A percentile compares a stretch with the other conserved stretches of the same genome.
These are phyloP conservation scores for Urocitellus parryii DNA, from an alignment of 2,113 vertebrate species.

Conservation along the genomic window DNA sequence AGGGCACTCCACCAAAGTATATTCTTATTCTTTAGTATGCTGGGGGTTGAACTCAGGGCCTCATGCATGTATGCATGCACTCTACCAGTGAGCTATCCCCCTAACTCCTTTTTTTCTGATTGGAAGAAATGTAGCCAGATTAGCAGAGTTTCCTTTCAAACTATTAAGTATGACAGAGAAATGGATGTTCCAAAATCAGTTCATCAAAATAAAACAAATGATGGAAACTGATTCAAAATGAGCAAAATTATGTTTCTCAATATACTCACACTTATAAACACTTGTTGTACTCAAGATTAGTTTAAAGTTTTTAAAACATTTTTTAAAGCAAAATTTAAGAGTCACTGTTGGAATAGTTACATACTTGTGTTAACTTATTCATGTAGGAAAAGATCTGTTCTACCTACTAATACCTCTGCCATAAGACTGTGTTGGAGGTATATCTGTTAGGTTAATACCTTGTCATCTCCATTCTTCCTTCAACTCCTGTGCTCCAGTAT, in stretches of 20 bases:
- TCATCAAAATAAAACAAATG: not conserved
- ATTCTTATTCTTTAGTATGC: not conserved
- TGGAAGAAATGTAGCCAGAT: not conserved
- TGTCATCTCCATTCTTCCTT: not conserved
- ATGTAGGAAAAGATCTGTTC: not conserved
- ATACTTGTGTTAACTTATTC: not conserved
- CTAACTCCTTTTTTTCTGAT: not conserved
- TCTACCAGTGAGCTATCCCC: not conserved
- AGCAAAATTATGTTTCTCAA: not conserved
- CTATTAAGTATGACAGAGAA: not conserved
- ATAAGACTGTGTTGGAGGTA: not conserved
- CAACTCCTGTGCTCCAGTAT: too few relatives aligned
- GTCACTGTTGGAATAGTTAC: not conserved
- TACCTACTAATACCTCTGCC: not conserved
- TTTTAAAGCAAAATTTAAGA: constrained; percentile 18
- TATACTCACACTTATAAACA: not conserved
- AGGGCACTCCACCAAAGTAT: not conserved
- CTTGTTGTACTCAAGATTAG: not conserved
- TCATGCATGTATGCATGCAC: not conserved
- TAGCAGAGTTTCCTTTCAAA: not conserved
- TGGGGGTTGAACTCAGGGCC: not conserved
- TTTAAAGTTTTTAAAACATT: not conserved
- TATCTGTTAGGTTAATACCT: not conserved
- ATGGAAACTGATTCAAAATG: not conserved
- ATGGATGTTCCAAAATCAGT: not conserved